Evolutionary conservation across 2,888 invertebrate genomes (phyloP).

Genomic region (Pristionchus arcanus): DNA sequence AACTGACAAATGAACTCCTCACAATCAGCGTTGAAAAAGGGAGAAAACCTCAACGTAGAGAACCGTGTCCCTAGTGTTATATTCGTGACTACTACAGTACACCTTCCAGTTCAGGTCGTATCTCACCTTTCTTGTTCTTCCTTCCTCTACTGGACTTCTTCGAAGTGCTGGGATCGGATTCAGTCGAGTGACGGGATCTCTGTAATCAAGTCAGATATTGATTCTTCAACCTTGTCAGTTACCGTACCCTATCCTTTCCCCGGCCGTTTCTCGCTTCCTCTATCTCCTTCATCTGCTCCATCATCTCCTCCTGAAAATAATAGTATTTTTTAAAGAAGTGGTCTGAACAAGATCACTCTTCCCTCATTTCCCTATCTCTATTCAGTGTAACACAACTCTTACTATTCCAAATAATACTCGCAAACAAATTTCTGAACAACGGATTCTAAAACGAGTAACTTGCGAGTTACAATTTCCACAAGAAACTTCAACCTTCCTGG

Average conservation of each 20-base stretch:
- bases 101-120: no score
- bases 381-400: background rate
- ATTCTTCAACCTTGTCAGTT: background rate
- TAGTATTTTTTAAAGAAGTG: background rate
- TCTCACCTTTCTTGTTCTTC: background rate
- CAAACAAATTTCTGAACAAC: no score
- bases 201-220: background rate
- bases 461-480: no score
- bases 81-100: no score
- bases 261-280: background rate
- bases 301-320: slow-evolving; percentile 29
- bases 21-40: no score
- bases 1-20: no score
- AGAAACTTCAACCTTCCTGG: no score
- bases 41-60: no score
- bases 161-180: background rate
- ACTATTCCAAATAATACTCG: no score
- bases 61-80: no score
- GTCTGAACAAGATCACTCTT: background rate
- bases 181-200: background rate
- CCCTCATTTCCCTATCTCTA: background rate
- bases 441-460: no score
- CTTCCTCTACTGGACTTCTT: background rate
- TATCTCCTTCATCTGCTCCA: background rate
- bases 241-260: background rate